Evolutionary conservation across 2,113 vertebrate species (phyloP).

Genomic region (Pseudorectes ferrugineus): DNA sequence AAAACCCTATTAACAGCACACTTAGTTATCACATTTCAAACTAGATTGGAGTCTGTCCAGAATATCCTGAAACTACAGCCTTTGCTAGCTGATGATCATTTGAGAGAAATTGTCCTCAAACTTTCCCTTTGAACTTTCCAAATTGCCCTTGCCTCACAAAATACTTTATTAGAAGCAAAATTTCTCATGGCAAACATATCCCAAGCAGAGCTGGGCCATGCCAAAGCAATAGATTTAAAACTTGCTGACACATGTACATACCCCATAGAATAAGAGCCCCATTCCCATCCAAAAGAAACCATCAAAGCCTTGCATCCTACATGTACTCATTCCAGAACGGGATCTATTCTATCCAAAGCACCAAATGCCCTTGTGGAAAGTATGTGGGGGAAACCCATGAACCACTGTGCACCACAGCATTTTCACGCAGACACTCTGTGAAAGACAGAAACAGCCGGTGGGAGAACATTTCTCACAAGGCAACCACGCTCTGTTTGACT

Average conservation of each 20-base stretch:
- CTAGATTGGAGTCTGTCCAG: neutral
- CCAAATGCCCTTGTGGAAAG: conserved; percentile 20
- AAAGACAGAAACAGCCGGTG: conserved; percentile 15
- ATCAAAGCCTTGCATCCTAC: conserved; percentile 30
- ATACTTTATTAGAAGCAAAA: conserved; percentile 13
- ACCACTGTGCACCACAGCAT: neutral
- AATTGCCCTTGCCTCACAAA: neutral
- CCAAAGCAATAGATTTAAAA: conserved; percentile 24
- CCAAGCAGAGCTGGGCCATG: neutral
- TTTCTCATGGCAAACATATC: neutral
- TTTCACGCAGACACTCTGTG: neutral
- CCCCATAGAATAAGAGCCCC: neutral
- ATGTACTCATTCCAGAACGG: conserved; percentile 15
- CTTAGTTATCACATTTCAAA: neutral
- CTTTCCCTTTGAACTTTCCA: conserved; percentile 7
- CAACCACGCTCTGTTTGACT: conserved; percentile 11
- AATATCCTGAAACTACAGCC: neutral
- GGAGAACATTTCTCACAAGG: conserved; percentile 1
- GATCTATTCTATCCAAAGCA: conserved; percentile 43
- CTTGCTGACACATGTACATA: conserved; percentile 31
- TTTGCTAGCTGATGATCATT: neutral
- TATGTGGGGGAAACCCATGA: conserved; percentile 40
- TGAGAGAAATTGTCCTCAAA: conserved; percentile 4
- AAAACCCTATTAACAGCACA: neutral
- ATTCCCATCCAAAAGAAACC: conserved; percentile 34